Evolutionary conservation across 1,140 invertebrate species (phyloP), one percentile per base, ranked within the genome.

Genomic region (Drosophila varians): DNA sequence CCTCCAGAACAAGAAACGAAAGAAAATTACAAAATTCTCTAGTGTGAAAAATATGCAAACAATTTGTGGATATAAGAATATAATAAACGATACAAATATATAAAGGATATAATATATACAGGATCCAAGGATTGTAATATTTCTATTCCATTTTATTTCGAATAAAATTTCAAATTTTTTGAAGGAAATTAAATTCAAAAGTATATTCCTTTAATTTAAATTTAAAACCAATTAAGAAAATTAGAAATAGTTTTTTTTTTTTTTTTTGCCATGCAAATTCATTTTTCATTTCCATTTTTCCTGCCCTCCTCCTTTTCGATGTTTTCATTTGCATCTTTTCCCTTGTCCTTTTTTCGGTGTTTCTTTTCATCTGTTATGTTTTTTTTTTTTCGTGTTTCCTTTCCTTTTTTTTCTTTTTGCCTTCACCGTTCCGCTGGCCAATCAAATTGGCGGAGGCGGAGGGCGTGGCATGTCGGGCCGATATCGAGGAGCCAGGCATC

Each of bases 21-120:
- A 49, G 46, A 66, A 70, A 86, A 86, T 84, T 86, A 76, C 75
- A 86, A 79, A n/a, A n/a, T n/a, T n/a, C n/a, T n/a, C n/a, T n/a
- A n/a, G n/a, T n/a, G n/a, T n/a, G n/a, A n/a, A n/a, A n/a, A n/a
- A n/a, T n/a, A n/a, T n/a, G n/a, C n/a, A n/a, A n/a, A n/a, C n/a
- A n/a, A n/a, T n/a, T n/a, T n/a, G n/a, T n/a, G n/a, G n/a, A n/a
- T n/a, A n/a, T n/a, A n/a, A n/a, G n/a, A n/a, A n/a, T n/a, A n/a
- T n/a, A n/a, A n/a, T n/a, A n/a, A n/a, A n/a, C n/a, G n/a, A n/a
- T n/a, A n/a, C n/a, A n/a, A n/a, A n/a, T n/a, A n/a, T n/a, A n/a
- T n/a, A n/a, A n/a, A n/a, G n/a, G n/a, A n/a, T n/a, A n/a, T n/a
- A n/a, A n/a, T n/a, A n/a, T n/a, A n/a, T n/a, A n/a, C n/a, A n/a